Conservation (phyloP, 2,797 vertebrate genomes). For the Takifugu rubripes region DNA sequence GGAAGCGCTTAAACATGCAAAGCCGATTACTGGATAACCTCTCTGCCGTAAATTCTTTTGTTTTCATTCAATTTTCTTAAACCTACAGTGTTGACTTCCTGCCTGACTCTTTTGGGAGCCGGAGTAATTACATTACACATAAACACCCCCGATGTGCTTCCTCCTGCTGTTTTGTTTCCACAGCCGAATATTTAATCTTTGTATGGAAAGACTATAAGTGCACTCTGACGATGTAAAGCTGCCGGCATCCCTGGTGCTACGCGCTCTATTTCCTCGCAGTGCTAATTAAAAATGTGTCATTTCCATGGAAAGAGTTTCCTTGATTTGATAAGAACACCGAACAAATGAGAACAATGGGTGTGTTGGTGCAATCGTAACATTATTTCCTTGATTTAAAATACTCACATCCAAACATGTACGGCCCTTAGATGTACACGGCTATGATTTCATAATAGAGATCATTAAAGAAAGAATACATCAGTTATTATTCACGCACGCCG, state of each 20-base stretch:
- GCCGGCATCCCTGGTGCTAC: no score
- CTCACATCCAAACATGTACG: no score
- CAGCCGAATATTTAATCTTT: neutral
- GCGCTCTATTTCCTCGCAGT: no score
- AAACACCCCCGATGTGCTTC: neutral
- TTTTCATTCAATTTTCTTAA: neutral
- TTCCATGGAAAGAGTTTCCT: no score
- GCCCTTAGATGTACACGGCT: no score
- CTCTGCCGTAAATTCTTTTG: neutral
- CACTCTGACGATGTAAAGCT: no score
- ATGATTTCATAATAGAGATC: neutral
- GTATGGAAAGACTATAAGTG: no score
- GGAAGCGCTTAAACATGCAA: neutral
- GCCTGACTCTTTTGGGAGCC: neutral
- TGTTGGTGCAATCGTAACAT: no score
- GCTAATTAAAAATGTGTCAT: no score
- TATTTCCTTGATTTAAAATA: no score
- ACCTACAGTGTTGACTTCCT: neutral
- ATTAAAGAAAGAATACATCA: constrained; percentile 17
- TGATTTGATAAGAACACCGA: no score
- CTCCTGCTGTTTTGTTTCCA: neutral
- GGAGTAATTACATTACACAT: neutral
- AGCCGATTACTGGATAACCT: neutral
- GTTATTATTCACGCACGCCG: constrained; percentile 32
- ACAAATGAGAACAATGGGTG: no score